Evolutionary conservation across 1,140 invertebrate species (phyloP), one percentile per base, ranked within the genome.

Genomic region (Papilio aristodemus): DNA sequence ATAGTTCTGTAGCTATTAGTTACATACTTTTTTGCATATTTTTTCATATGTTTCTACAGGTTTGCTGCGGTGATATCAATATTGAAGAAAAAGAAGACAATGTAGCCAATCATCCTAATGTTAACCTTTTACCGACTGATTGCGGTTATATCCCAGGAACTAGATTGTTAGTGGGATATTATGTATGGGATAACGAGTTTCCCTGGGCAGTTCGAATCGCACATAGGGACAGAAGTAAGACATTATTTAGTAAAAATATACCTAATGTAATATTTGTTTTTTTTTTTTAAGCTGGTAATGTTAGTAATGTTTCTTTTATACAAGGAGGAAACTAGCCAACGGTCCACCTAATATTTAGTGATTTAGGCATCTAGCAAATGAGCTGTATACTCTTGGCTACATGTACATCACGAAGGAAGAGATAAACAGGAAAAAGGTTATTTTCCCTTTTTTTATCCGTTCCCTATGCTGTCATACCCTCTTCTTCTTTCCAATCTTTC

Each of bases 121-220:
- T 41, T 13, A 13, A 41, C 17, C 17, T 46, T 39, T 25, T 66
- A 27, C 63, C 63, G 27, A 50, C 59, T 5, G 6, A 13, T 1
- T 77, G 75, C 43, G 75, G 75, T 13, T 39, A 67, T 14, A 62
- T 73, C 14, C 41, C 58, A 17, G 70, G 68, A 0, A 54, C 22
- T 6, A 67, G 73, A 3, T 70, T 78, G 22, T 25, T 78, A 14
- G 71, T 70, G 1, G 73, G 73, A n/a, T 66, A n/a, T 9, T 19
- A 58, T 0, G 71, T 74, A 4, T 62, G 63, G 13, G 27, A 73
- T 1, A 71, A 73, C 11, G 76, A 77, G 59, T 75, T 75, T n/a
- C 76, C 76, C 0, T 77, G 76, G 76, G 75, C 75, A 69, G 70
- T 70, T n/a, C 71, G 74, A 4, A 73, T 77, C 25, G 71, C 73